Evolutionary conservation across 2,113 vertebrate genomes (phyloP).

Genomic region (Ailuropoda melanoleuca): DNA sequence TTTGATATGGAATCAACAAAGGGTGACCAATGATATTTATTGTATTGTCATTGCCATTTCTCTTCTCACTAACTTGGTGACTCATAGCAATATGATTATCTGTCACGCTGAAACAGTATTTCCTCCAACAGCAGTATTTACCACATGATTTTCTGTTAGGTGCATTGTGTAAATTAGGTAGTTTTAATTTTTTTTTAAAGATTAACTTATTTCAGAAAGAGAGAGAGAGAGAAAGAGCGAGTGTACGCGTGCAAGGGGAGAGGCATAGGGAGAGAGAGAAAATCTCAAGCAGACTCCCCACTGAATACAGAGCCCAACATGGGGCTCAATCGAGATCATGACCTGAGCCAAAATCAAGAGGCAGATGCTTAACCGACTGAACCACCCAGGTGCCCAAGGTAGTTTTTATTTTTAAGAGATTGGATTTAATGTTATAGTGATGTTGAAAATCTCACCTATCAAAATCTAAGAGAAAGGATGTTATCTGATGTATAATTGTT

Average conservation of each 20-base stretch:
- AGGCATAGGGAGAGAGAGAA: neutral
- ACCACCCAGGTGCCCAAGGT: neutral
- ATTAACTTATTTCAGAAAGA: neutral
- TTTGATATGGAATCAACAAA: neutral
- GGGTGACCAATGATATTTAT: neutral
- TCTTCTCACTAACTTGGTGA: neutral
- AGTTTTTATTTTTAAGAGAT: neutral
- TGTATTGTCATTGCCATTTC: neutral
- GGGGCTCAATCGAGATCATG: neutral
- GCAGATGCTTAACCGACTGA: neutral
- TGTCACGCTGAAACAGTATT: neutral
- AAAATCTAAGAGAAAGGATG: neutral
- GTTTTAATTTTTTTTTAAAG: neutral
- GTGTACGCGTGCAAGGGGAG: neutral
- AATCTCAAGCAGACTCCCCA: neutral
- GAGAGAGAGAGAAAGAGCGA: neutral
- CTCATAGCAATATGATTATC: neutral
- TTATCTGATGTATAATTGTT: neutral
- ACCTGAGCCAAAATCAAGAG: neutral
- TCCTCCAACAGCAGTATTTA: neutral
- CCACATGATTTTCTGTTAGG: neutral
- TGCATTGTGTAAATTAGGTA: neutral
- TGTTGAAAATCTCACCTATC: neutral
- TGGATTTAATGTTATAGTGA: neutral
- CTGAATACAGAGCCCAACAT: neutral